A percentile compares a stretch with the other conserved stretches of the same genome.
phyloP scores from a whole-genome alignment of 1,140 invertebrate species.

The Chelonus insularis region DNA sequence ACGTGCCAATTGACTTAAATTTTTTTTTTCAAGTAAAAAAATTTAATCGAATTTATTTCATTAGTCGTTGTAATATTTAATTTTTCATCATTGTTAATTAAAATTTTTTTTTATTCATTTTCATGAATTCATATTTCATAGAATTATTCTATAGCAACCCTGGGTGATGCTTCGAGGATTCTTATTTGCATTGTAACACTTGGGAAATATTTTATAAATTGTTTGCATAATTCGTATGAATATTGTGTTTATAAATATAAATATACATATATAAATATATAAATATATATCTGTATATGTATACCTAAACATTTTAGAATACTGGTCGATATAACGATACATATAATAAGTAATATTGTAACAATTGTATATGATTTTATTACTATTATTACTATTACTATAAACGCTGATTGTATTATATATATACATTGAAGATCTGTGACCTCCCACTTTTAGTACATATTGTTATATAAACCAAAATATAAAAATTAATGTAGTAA shows the following conservation, averaged over 20 bases:
- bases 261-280: constrained; percentile 47
- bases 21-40: no score
- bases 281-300: constrained; percentile 54
- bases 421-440: constrained; percentile 59
- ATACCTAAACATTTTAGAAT: constrained; percentile 49
- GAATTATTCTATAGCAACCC: no score
- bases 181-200: constrained; percentile 23
- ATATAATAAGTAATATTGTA: constrained; percentile 62
- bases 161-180: constrained; percentile 16
- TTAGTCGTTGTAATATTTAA: no score
- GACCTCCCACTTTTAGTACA: constrained; percentile 59
- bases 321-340: constrained; percentile 50
- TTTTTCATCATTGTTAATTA: no score
- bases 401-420: constrained; percentile 62
- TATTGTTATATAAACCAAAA: constrained; percentile 26
- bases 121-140: no score
- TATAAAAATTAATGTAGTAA: neutral
- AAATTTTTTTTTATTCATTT: no score
- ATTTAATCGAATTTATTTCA: no score
- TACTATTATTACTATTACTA: constrained; percentile 43
- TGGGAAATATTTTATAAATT: constrained; percentile 27
- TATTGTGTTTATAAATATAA: constrained; percentile 47
- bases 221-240: constrained; percentile 55
- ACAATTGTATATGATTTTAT: constrained; percentile 63
- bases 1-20: no score